Percentiles rank a stretch among this genome's conserved stretches.
phyloP scores from a whole-genome alignment of 2,113 vertebrate genomes.

The Ctenodactylus gundi region DNA sequence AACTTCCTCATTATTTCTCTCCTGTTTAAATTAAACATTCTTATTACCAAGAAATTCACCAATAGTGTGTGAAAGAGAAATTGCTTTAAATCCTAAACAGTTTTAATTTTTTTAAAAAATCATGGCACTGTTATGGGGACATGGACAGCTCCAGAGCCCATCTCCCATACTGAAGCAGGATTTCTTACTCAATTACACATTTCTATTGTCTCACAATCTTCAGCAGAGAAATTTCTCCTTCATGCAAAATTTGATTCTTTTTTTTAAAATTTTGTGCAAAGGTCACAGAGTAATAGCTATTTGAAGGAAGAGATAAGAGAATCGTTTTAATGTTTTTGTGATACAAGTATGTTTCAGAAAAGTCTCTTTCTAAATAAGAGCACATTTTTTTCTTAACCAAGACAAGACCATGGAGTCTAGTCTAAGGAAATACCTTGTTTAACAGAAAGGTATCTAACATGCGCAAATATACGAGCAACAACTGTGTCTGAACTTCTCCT shows the following conservation, averaged over 20 bases:
- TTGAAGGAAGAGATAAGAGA: not conserved
- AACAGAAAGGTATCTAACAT: not conserved
- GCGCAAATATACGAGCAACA: not conserved
- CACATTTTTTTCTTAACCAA: not conserved
- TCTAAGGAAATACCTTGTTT: not conserved
- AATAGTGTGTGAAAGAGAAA: constrained; percentile 7
- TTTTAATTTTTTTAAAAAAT: constrained; percentile 29
- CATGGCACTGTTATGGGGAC: not conserved
- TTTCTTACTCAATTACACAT: not conserved
- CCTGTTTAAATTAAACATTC: constrained; percentile 6
- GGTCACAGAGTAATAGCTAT: constrained; percentile 19
- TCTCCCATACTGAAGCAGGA: not conserved
- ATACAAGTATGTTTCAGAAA: not conserved
- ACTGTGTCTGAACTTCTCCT: too few relatives aligned
- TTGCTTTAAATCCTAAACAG: not conserved
- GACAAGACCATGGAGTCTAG: not conserved
- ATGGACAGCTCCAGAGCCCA: not conserved
- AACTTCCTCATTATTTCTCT: constrained; percentile 7
- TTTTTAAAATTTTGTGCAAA: constrained; percentile 20
- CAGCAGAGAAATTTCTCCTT: not conserved
- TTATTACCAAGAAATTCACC: constrained; percentile 45
- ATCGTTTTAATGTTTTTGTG: not conserved
- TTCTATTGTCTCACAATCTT: not conserved
- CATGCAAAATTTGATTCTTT: not conserved
- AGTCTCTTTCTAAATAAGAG: not conserved